Percentiles rank a stretch among this genome's conserved stretches.
Evolutionary conservation across 2,888 invertebrate genomes (phyloP).

Genomic region (Drosophila parthenogenetica): DNA sequence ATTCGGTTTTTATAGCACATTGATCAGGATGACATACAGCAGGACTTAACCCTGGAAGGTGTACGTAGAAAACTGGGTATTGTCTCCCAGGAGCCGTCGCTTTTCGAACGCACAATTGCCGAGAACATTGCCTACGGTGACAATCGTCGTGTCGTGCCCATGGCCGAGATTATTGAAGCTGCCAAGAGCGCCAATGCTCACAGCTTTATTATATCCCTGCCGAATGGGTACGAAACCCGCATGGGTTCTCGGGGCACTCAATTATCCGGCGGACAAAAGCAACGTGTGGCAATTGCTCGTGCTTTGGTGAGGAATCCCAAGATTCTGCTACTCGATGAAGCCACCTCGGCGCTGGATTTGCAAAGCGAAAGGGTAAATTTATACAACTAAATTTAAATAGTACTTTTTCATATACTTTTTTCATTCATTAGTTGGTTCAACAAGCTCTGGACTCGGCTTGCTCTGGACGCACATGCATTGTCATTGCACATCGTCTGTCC

Average conservation of each 20-base stretch:
- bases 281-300: slow-evolving; percentile 93
- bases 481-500: slow-evolving; percentile 94
- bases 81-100: slow-evolving; percentile 93
- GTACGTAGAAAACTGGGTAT: slow-evolving; percentile 91
- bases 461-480: slow-evolving; percentile 92
- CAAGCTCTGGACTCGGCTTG: slow-evolving; percentile 93
- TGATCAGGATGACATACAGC: slow-evolving; percentile 87
- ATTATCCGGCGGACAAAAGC: slow-evolving; percentile 94
- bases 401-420: not conserved
- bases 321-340: slow-evolving; percentile 91
- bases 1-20: slow-evolving; percentile 79
- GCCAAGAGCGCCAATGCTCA: slow-evolving; percentile 93
- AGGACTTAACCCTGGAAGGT: slow-evolving; percentile 88
- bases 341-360: slow-evolving; percentile 92
- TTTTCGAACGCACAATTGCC: slow-evolving; percentile 92
- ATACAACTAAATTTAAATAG: too few species aligned
- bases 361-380: slow-evolving; percentile 87
- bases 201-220: slow-evolving; percentile 90
- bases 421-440: slow-evolving; percentile 88
- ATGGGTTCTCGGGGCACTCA: slow-evolving; percentile 92
- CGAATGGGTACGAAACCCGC: slow-evolving; percentile 91
- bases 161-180: slow-evolving; percentile 90
- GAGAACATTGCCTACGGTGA: slow-evolving; percentile 96
- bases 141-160: slow-evolving; percentile 88
- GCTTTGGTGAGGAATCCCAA: slow-evolving; percentile 91